Evolutionary conservation across 2,113 vertebrate genomes (phyloP), one percentile per base, ranked within the genome.

Genomic region (Oplegnathus fasciatus): DNA sequence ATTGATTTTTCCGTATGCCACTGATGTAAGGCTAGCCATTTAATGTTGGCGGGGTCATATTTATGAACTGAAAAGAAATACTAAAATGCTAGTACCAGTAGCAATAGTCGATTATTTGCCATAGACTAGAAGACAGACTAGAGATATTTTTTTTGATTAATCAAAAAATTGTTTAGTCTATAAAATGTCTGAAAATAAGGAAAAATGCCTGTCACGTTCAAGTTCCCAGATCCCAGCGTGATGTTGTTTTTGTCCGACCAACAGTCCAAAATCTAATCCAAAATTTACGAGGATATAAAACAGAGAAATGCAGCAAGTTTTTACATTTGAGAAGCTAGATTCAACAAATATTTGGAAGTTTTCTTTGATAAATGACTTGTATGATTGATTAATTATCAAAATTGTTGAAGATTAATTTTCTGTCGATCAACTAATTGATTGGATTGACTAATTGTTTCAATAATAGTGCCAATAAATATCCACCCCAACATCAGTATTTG

Each of bases 1-100:
- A 85, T 83, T 55, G 84, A 88, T 89, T 85, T 85, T 86, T 82
- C 84, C 82, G 70, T 70, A 72, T 70, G 57, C 61, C 24, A 26
- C 73, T 75, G 54, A 83, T 52, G 54, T 85, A 80, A 78, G 73
- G 15, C 52, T 37, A 32, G 60, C 66, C 61, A 69, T 72, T 61
- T 50, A 11, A 13, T 34, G 50, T 28, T 58, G 15, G 34, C 71
- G 67, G 9, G 61, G 69, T 58, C 40, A 54, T 52, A 55, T 65
- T 66, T 55, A 58, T 46, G 37, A 8, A 40, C 32, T 58, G 22
- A 26, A 62, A 44, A 67, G 8, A 24, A 15, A 61, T 34, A 54
- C 6, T 46, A 15, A 55, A 67, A 67, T 4, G 15, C 50, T 66
- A 37, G 4, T 7, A n/a, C 34, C 42, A 2, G 2, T 34, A 42